Percentiles rank a stretch among this genome's conserved stretches.
Conservation (phyloP, 2,113 vertebrate species). For the Ameiurus melas region DNA sequence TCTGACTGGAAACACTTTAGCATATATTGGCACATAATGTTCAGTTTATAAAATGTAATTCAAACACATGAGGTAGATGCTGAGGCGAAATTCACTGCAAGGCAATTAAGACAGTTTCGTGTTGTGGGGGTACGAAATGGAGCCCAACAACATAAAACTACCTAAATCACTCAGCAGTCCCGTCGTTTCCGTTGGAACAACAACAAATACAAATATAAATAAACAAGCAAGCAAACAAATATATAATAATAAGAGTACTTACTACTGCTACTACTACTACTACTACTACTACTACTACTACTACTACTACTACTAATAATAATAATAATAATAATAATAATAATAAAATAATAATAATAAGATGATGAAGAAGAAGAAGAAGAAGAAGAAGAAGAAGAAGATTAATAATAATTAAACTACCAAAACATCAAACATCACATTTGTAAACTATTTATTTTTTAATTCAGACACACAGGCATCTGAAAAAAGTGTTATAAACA, state of each 20-base stretch:
- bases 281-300: too few species aligned
- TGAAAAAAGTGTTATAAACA: background rate
- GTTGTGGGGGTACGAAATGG: constrained; percentile 88
- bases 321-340: constrained; percentile 15
- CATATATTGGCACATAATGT: background rate
- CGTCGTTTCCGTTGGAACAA: constrained; percentile 47
- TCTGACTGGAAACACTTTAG: background rate
- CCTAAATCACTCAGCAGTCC: constrained; percentile 96
- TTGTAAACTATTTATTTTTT: constrained; percentile 36
- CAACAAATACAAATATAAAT: background rate
- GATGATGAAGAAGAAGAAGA: too few species aligned
- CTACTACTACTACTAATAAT: background rate
- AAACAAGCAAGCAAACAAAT: background rate
- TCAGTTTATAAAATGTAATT: background rate
- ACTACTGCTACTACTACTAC: too few species aligned
- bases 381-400: too few species aligned
- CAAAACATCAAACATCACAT: background rate
- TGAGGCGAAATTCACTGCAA: constrained; percentile 88
- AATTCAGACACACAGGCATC: constrained; percentile 22
- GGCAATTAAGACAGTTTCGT: constrained; percentile 98
- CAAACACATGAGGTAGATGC: constrained; percentile 58
- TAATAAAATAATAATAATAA: too few species aligned
- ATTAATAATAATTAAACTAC: constrained; percentile 1
- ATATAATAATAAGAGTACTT: too few species aligned
- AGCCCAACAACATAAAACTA: constrained; percentile 99